A percentile compares a stretch with the other conserved stretches of the same genome.
These are phyloP conservation scores for Alaudala cheleensis DNA, from an alignment of 2,113 vertebrate species.

Conservation along the genomic window DNA sequence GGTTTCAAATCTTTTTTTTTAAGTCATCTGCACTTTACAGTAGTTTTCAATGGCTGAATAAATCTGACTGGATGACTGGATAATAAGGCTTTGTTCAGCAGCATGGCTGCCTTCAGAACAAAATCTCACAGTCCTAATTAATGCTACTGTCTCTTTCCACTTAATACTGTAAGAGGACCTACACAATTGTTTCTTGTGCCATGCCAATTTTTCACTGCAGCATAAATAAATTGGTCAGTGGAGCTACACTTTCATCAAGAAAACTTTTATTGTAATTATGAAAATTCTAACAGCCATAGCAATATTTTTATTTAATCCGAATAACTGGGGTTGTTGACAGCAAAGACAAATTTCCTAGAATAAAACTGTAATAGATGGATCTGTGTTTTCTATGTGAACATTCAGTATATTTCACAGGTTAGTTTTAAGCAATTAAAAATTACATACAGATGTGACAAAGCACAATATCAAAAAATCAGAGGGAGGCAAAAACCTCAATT, in stretches of 20 bases:
- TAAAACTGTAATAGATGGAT: not conserved
- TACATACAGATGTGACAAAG: not conserved
- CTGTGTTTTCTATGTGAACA: not conserved
- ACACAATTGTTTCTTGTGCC: slow-evolving; percentile 1
- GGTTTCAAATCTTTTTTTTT: not conserved
- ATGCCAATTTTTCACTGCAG: not conserved
- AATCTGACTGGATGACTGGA: not conserved
- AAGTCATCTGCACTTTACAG: not conserved
- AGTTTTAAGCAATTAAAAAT: not conserved
- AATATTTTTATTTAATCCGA: not conserved
- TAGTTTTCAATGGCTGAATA: not conserved
- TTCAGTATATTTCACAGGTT: not conserved
- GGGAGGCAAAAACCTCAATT: not conserved
- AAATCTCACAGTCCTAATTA: slow-evolving; percentile 9
- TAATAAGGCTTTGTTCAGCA: slow-evolving; percentile 32
- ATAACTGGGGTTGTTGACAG: not conserved
- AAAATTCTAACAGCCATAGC: not conserved
- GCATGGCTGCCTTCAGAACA: not conserved
- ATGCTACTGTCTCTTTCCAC: slow-evolving; percentile 5
- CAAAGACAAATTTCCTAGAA: not conserved
- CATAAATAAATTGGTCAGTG: not conserved
- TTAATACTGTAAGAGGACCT: not conserved
- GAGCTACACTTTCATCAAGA: not conserved
- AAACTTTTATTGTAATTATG: not conserved
- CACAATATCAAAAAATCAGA: not conserved